A percentile compares a stretch with the other conserved stretches of the same genome.
Evolutionary conservation across 1,140 invertebrate genomes (phyloP).

Genomic region (Eurosta solidaginis): DNA sequence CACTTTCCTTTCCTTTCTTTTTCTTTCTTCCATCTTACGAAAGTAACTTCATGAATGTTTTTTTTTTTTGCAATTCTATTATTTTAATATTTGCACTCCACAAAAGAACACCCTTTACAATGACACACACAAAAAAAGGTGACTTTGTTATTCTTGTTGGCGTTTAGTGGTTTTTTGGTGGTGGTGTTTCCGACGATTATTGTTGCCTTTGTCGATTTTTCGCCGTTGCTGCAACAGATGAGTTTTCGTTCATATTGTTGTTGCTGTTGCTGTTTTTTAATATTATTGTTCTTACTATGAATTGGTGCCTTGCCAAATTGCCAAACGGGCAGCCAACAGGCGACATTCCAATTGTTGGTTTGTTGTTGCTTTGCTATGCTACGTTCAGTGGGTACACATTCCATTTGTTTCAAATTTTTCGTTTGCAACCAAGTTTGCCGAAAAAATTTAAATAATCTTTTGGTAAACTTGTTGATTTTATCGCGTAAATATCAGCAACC

Average conservation of each 20-base stretch:
- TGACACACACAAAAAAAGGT: neutral
- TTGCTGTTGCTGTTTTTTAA: neutral
- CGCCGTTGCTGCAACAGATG: neutral
- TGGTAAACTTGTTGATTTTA: constrained; percentile 21
- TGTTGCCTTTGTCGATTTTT: neutral
- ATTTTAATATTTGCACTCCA: no score
- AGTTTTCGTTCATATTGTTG: no score
- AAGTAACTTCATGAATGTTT: no score
- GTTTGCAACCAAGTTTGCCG: neutral
- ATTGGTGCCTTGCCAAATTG: constrained; percentile 1
- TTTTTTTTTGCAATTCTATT: no score
- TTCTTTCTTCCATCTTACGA: no score
- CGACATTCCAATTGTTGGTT: no score
- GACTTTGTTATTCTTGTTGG: neutral
- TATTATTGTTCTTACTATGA: neutral
- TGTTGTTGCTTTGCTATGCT: neutral
- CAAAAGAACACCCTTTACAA: neutral
- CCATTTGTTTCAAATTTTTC: neutral
- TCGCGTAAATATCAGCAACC: no score
- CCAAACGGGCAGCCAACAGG: neutral
- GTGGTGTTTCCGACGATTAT: neutral
- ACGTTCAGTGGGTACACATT: neutral
- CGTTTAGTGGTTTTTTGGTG: neutral
- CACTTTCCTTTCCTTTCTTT: no score
- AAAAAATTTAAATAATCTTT: constrained; percentile 22